Base-by-base conservation (phyloP, 2,888 invertebrate species). In the Eupithecia insigniata region DNA sequence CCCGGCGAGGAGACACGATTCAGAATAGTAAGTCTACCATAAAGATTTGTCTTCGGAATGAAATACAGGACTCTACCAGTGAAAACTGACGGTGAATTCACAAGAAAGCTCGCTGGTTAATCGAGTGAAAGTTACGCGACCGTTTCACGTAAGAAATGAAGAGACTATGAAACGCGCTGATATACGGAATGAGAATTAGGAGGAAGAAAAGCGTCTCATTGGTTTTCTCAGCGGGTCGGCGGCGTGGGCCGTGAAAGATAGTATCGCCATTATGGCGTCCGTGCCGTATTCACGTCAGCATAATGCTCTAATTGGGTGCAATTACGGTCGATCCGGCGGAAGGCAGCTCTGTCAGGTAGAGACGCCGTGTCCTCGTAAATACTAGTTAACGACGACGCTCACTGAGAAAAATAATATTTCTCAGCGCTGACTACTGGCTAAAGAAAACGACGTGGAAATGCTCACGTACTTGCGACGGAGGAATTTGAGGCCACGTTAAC, bases 301-400 rank as follows among this genome's bases (percentile, higher is more conserved):
- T 93, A 92, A 94, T 92, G 90, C 89, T 92, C 92, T 94, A 94
- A 94, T 94, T 94, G 93, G 92, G 89, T 88, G 89, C 92, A 93
- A 93, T 94, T 93, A 94, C 91, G 88, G 84, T 84, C 89, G 90
- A 90, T 89, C 90, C 89, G 88, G 87, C 85, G 89, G 90, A 90
- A 90, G 90, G 89, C 89, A 81, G 87, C 89, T 84, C 85, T 90
- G 91, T 90, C 92, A 93, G 93, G 93, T 93, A 90, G 90, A 89
- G 85, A 83, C 87, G 88, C 85, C 87, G 87, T 89, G 89, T 92
- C 89, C 91, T 90, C 92, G 91, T 94, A 93, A 94, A 93, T 93
- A 92, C 89, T 92, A 90, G 91, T 93, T 93, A 93, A 90, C 90
- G 90, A 90, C 90, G 90, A 90, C 89, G 87, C 85, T 87, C 85